A percentile compares a stretch with the other conserved stretches of the same genome.
phyloP scores from a whole-genome alignment of 2,113 vertebrate species.

The Cynocephalus volans region DNA sequence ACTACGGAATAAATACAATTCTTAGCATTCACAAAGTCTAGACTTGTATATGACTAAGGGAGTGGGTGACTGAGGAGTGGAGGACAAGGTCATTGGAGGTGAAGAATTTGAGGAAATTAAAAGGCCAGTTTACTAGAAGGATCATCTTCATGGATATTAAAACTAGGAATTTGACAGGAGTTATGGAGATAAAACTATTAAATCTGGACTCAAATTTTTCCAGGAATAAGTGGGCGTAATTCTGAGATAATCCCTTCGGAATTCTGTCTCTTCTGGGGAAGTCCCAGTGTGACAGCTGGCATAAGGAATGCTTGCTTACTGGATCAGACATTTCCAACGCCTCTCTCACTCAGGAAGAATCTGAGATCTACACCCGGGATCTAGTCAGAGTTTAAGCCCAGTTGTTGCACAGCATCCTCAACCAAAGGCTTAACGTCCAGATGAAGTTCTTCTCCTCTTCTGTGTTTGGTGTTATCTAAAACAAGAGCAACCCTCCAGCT shows the following conservation, averaged over 20 bases:
- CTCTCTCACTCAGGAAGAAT: not conserved
- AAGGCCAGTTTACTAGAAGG: not conserved
- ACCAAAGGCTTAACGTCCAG: not conserved
- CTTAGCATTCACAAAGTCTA: not conserved
- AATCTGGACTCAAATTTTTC: not conserved
- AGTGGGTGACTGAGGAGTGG: not conserved
- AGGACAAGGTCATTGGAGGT: not conserved
- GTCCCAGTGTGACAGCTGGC: not conserved
- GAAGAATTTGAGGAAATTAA: not conserved
- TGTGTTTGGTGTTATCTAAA: not conserved
- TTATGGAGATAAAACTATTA: not conserved
- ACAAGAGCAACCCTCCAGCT: not conserved
- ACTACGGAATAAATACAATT: not conserved
- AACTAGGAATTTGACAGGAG: not conserved
- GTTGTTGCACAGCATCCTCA: not conserved
- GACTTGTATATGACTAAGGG: not conserved
- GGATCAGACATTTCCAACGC: not conserved
- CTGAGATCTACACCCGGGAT: not conserved
- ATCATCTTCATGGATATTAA: not conserved
- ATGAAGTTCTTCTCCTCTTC: not conserved
- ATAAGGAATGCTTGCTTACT: not conserved
- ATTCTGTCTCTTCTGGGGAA: not conserved
- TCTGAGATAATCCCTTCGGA: not conserved
- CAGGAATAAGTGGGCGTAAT: not conserved
- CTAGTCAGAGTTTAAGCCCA: not conserved